phyloP scores from a whole-genome alignment of 1,140 invertebrate genomes.

The Ceratosolen solmsi region DNA sequence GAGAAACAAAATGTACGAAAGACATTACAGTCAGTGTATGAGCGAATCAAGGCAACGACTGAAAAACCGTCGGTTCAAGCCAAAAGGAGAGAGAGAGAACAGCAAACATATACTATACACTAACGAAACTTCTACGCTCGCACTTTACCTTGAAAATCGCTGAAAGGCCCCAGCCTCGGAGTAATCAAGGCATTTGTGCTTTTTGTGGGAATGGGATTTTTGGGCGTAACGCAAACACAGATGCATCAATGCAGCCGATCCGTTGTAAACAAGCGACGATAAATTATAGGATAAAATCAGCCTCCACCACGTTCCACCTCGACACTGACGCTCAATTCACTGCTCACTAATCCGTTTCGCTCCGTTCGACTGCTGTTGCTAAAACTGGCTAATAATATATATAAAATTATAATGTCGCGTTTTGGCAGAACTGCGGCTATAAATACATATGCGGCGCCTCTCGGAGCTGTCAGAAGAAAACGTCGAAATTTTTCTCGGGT shows the following conservation, averaged over 20 bases:
- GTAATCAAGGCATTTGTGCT: conserved; percentile 43
- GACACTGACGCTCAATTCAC: not conserved
- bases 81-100: conserved; percentile 33
- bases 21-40: not conserved
- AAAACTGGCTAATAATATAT: conserved; percentile 44
- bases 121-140: not conserved
- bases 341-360: not conserved
- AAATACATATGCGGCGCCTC: conserved; percentile 42
- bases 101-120: not conserved
- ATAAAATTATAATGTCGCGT: conserved; percentile 38
- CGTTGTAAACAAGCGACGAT: not conserved
- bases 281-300: not conserved
- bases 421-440: conserved; percentile 50
- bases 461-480: conserved; percentile 28
- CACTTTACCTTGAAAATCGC: conserved; percentile 38
- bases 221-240: not conserved
- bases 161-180: not conserved
- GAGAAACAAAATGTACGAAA: not conserved
- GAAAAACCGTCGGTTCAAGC: conserved; percentile 30
- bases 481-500: conserved; percentile 33
- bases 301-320: not conserved
- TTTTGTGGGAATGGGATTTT: not conserved
- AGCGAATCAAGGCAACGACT: conserved; percentile 36
- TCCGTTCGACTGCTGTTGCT: not conserved
- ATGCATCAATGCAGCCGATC: not conserved